Percentiles rank a stretch among this genome's conserved stretches.
Evolutionary conservation across 2,113 vertebrate species (phyloP).

Genomic region (Myotis brandtii): DNA sequence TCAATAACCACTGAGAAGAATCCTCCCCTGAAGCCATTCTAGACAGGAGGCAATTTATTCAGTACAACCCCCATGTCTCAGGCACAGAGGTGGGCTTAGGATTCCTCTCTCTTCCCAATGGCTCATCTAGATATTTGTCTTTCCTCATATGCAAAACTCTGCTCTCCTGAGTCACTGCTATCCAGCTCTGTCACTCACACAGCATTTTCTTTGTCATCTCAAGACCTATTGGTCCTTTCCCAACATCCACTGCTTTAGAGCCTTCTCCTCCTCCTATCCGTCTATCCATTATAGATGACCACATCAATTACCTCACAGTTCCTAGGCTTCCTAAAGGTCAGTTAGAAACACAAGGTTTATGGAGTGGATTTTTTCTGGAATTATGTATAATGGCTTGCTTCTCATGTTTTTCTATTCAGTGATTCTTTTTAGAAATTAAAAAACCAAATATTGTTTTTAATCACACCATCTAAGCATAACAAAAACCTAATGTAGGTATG

Average conservation of each 20-base stretch:
- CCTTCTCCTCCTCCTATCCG: neutral
- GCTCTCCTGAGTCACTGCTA: neutral
- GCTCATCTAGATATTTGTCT: neutral
- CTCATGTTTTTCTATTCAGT: no score
- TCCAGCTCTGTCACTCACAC: neutral
- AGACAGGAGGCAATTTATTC: neutral
- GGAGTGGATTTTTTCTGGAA: no score
- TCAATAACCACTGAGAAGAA: neutral
- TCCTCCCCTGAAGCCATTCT: neutral
- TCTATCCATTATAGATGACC: neutral
- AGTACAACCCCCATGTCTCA: no score
- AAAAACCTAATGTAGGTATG: neutral
- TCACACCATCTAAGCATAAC: neutral
- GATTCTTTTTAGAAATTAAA: conserved; percentile 22
- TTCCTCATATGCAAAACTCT: neutral
- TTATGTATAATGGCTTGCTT: no score
- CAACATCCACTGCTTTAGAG: neutral
- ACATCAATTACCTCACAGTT: neutral
- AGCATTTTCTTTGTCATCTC: neutral
- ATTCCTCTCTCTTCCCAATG: neutral
- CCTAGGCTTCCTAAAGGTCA: neutral
- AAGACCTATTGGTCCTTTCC: neutral
- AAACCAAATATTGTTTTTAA: neutral
- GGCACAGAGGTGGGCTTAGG: neutral
- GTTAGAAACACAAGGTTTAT: no score